Conservation (phyloP, 2,888 invertebrate genomes). For the Eupithecia inturbata region DNA sequence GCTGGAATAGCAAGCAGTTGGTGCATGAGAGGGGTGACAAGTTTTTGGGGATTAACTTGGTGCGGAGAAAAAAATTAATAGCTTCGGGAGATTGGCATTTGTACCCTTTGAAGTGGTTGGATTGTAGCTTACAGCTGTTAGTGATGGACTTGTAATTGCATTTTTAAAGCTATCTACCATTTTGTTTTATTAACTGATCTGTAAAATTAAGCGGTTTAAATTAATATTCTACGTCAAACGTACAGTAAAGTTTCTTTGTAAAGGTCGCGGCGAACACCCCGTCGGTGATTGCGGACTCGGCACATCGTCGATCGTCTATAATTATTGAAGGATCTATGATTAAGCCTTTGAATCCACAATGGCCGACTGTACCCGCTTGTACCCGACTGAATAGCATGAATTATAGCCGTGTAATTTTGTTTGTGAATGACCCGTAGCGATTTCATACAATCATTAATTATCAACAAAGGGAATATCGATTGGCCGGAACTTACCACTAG, state of each 20-base stretch:
- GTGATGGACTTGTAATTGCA: constrained; percentile 14
- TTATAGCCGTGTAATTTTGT: constrained; percentile 44
- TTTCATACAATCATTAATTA: constrained; percentile 48
- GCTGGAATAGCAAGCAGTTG: constrained; percentile 20
- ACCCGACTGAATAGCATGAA: constrained; percentile 38
- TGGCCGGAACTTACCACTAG: too few species aligned
- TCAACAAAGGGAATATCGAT: too few species aligned
- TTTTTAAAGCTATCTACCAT: background rate
- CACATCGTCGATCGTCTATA: constrained; percentile 36
- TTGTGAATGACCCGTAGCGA: constrained; percentile 41
- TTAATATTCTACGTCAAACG: background rate
- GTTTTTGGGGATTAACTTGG: constrained; percentile 75
- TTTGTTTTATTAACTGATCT: background rate
- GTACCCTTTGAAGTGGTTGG: constrained; percentile 57
- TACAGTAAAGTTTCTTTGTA: constrained; percentile 23
- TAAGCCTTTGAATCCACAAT: constrained; percentile 45
- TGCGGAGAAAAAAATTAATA: constrained; percentile 72
- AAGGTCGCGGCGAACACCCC: constrained; percentile 29
- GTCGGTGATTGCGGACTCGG: constrained; percentile 36
- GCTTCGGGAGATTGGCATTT: constrained; percentile 62
- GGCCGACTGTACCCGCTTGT: constrained; percentile 30
- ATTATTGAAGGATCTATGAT: constrained; percentile 43
- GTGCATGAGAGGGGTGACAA: constrained; percentile 45
- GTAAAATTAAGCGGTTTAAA: background rate
- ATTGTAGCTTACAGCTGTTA: constrained; percentile 36